Conservation (phyloP, 2,797 vertebrate genomes). For the Merluccius polli region DNA sequence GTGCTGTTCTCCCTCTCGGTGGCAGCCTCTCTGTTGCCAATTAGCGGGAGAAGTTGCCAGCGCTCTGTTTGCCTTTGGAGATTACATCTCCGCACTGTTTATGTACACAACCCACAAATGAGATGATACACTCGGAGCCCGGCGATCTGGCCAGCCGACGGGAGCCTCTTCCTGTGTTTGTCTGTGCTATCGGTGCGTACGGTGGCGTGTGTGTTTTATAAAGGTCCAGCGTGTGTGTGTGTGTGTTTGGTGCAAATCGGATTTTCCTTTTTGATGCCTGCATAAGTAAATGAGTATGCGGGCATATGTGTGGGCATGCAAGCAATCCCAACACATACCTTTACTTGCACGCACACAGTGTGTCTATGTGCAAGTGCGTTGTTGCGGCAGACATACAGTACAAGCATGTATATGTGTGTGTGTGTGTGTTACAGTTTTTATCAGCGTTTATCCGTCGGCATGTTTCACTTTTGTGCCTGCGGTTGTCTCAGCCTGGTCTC, state of each 20-base stretch:
- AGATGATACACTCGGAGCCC: conserved; percentile 52
- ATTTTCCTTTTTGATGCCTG: not conserved
- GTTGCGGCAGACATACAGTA: not conserved
- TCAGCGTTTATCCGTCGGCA: not conserved
- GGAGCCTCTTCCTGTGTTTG: conserved; percentile 2
- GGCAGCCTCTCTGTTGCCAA: conserved; percentile 66
- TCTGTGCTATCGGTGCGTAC: not conserved
- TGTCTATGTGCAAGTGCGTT: not conserved
- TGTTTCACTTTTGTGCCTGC: no score
- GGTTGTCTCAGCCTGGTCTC: not conserved
- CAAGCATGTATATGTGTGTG: not conserved
- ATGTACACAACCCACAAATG: conserved; percentile 60
- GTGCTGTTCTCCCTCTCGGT: conserved; percentile 47
- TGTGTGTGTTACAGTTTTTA: not conserved
- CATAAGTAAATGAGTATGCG: no score
- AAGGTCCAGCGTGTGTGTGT: not conserved
- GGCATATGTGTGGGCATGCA: no score
- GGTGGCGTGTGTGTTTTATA: not conserved
- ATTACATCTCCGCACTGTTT: conserved; percentile 59
- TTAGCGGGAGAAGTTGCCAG: conserved; percentile 56
- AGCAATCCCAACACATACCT: no score
- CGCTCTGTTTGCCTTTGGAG: conserved; percentile 58
- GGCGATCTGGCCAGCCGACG: conserved; percentile 41
- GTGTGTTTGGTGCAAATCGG: not conserved
- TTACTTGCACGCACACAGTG: not conserved